Percentiles rank a stretch among this genome's conserved stretches.
These are phyloP conservation scores for Geodia barretti DNA, from an alignment of 37 sponge, comb jelly and placozoan genomes.

Conservation along the genomic window DNA sequence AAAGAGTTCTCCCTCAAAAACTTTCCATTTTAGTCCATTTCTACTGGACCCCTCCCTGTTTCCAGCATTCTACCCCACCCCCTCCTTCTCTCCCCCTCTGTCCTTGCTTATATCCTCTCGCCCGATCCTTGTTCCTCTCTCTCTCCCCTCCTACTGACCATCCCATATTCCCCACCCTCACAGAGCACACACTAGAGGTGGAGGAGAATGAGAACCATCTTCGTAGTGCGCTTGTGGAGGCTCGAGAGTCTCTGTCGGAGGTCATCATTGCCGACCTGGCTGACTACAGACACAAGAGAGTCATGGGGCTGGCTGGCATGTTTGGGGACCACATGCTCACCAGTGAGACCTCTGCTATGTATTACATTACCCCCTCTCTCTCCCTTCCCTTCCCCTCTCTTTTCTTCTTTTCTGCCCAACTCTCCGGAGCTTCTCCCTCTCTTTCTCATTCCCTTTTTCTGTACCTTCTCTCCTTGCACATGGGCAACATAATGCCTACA, in stretches of 20 bases:
- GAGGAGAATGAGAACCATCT: slow-evolving; percentile 61
- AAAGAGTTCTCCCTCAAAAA: no score
- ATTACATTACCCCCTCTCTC: background rate
- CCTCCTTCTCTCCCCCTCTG: background rate
- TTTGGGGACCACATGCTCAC: slow-evolving; percentile 69
- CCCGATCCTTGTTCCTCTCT: slow-evolving; percentile 4
- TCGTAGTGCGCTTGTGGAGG: slow-evolving; percentile 68
- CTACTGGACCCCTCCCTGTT: no score
- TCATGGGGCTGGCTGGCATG: slow-evolving; percentile 69
- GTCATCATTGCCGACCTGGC: slow-evolving; percentile 41
- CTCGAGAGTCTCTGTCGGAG: slow-evolving; percentile 39
- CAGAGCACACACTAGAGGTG: slow-evolving; percentile 55
- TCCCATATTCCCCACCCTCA: background rate
- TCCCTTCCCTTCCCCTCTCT: background rate
- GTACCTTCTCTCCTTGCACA: no score
- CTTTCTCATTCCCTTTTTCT: no score
- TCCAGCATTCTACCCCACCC: background rate
- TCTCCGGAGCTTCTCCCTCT: no score
- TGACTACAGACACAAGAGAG: slow-evolving; percentile 59
- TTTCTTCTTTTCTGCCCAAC: no score
- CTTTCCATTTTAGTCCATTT: no score
- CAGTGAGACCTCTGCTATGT: slow-evolving; percentile 10
- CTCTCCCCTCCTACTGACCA: background rate
- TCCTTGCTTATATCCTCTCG: background rate
- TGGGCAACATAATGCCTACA: background rate